Base-by-base conservation (phyloP, 2,113 vertebrate species). In the Microcebus ravelobensis region DNA sequence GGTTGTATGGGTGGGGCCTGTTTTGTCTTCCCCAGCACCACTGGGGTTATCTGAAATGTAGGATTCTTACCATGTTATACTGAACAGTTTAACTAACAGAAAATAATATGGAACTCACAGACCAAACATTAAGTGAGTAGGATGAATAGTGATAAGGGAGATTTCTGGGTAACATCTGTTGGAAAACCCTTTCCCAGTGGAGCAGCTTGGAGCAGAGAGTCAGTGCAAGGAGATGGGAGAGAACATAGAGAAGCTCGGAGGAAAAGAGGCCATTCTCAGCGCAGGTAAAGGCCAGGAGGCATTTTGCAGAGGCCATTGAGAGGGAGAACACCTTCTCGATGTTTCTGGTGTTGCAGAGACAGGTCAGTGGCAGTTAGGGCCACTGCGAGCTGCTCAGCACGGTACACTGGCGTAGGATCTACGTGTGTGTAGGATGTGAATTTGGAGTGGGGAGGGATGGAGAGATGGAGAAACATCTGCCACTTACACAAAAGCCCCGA, bases 371-470 rank as follows among this genome's bases (percentile, higher is more conserved):
- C n/a, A n/a, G 21, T 45, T 0, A 5, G 61, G 21, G 3, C 14
- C 39, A 3, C 45, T 21, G 11, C 34, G 21, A 90, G 34, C 39
- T 42, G 17, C 57, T 84, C 11, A 29, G 31, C 25, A 61, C 61
- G 13, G 1, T 3, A 12, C 20, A 17, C 5, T 1, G 18, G 8
- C 0, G 17, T 48, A 71, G 31, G 13, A 5, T n/a, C 45, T 25
- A 1, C 39, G 4, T 3, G 9, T 29, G 15, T 5, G 1, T 55
- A 55, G 36, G 8, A 8, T 8, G 55, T 59, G 50, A 82, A 39
- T 11, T 8, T 29, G 23, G 39, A 8, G 50, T 14, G 6, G 20
- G 12, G 10, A 15, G 5, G 14, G 31, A 31, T n/a, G 52, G 9
- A 85, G 48, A 18, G 81, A 6, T 11, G 45, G 50, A 31, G 36